Conservation (phyloP, 2,888 invertebrate species). For the Lobophora halterata region DNA sequence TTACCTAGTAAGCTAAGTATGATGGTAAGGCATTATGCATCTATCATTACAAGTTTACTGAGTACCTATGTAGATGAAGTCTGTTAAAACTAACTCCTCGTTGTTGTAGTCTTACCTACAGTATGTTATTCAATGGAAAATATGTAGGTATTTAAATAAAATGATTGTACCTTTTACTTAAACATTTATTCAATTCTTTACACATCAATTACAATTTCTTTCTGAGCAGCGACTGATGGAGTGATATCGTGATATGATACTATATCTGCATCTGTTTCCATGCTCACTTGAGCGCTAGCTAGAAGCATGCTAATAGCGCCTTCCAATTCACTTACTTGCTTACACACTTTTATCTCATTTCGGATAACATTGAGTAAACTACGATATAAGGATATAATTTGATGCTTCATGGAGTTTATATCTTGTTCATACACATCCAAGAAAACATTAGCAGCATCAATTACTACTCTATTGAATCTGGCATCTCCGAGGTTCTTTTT, state of each 20-base stretch:
- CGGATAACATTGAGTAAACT: constrained; percentile 82
- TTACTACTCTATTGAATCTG: constrained; percentile 86
- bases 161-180: constrained; percentile 2
- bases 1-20: too few species aligned
- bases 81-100: too few species aligned
- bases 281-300: constrained; percentile 79
- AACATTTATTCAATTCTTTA: constrained; percentile 36
- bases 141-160: not conserved
- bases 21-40: too few species aligned
- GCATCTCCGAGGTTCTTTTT: constrained; percentile 86
- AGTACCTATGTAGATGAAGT: too few species aligned
- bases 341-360: constrained; percentile 85
- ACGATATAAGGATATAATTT: constrained; percentile 82
- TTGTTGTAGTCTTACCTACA: too few species aligned
- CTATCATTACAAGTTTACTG: too few species aligned
- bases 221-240: constrained; percentile 73
- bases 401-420: constrained; percentile 82
- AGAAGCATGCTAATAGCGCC: constrained; percentile 85
- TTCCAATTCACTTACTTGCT: constrained; percentile 83
- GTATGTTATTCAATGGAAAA: constrained; percentile 21
- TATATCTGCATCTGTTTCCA: constrained; percentile 53
- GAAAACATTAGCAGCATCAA: constrained; percentile 87
- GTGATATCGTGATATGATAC: constrained; percentile 43
- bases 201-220: constrained; percentile 81
- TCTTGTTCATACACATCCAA: constrained; percentile 87